phyloP scores from a whole-genome alignment of 2,797 vertebrate species.

The Epinephelus awoara region DNA sequence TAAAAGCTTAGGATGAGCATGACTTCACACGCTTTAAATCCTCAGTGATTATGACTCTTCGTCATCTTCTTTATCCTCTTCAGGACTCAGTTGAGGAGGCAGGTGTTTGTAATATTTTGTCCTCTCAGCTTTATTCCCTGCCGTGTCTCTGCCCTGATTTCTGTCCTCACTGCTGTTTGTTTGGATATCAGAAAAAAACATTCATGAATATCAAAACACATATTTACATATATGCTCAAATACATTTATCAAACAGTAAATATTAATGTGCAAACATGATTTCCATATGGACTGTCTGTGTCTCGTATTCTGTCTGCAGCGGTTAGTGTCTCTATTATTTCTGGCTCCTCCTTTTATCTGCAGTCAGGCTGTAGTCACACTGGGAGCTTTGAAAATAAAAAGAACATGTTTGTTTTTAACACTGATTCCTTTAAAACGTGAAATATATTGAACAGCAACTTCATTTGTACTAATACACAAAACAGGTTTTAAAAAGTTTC shows the following conservation, averaged over 20 bases:
- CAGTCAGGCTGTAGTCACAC: not conserved
- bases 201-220: conserved; percentile 30
- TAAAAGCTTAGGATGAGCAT: not conserved
- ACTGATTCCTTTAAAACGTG: not conserved
- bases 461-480: not conserved
- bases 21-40: not conserved
- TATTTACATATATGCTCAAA: conserved; percentile 9
- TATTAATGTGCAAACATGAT: conserved; percentile 22
- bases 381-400: conserved; percentile 10
- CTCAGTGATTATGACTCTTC: not conserved
- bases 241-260: conserved; percentile 16
- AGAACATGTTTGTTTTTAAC: not conserved
- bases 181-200: not conserved
- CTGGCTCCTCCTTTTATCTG: conserved; percentile 2
- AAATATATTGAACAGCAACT: not conserved
- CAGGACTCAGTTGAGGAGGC: not conserved
- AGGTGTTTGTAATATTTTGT: conserved; percentile 19
- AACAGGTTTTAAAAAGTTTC: not conserved
- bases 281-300: not conserved
- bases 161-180: not conserved
- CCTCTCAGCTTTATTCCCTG: conserved; percentile 10
- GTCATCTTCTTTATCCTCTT: not conserved
- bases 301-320: not conserved
- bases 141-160: conserved; percentile 7
- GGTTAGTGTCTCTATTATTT: not conserved